Evolutionary conservation across 1,140 invertebrate species (phyloP).

Genomic region (Cylas formicarius): DNA sequence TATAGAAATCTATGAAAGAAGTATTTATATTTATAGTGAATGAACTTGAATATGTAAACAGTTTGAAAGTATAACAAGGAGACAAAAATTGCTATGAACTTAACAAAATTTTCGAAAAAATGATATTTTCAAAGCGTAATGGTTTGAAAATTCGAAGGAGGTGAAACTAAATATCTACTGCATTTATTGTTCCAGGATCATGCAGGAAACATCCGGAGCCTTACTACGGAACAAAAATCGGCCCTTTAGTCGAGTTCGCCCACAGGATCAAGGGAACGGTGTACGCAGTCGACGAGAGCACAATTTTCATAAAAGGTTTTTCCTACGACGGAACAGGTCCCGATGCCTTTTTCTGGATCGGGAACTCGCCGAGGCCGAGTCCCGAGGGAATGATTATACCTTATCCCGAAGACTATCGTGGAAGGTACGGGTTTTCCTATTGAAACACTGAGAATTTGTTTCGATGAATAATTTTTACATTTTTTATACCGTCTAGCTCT

Average conservation of each 20-base stretch:
- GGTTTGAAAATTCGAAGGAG: not conserved
- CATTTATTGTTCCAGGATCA: constrained; percentile 39
- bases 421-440: too few relatives aligned
- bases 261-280: constrained; percentile 71
- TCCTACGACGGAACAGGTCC: constrained; percentile 78
- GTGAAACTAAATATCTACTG: constrained; percentile 2
- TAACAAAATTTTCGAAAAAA: not conserved
- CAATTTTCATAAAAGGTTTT: constrained; percentile 79
- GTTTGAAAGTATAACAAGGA: too few relatives aligned
- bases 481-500: too few relatives aligned
- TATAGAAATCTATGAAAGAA: too few relatives aligned
- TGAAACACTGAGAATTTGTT: too few relatives aligned
- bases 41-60: too few relatives aligned
- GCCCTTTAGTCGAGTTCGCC: constrained; percentile 58
- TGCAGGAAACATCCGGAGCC: constrained; percentile 50
- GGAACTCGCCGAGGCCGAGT: constrained; percentile 64
- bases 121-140: too few relatives aligned
- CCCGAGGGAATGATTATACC: constrained; percentile 76
- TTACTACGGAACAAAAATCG: constrained; percentile 71
- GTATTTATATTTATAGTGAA: too few relatives aligned
- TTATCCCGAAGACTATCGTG: constrained; percentile 72
- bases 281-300: constrained; percentile 81
- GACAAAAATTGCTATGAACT: too few relatives aligned
- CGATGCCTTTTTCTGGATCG: constrained; percentile 83
- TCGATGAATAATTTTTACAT: too few relatives aligned